Evolutionary conservation across 2,113 vertebrate genomes (phyloP).

Genomic region (Carettochelys insculpta): DNA sequence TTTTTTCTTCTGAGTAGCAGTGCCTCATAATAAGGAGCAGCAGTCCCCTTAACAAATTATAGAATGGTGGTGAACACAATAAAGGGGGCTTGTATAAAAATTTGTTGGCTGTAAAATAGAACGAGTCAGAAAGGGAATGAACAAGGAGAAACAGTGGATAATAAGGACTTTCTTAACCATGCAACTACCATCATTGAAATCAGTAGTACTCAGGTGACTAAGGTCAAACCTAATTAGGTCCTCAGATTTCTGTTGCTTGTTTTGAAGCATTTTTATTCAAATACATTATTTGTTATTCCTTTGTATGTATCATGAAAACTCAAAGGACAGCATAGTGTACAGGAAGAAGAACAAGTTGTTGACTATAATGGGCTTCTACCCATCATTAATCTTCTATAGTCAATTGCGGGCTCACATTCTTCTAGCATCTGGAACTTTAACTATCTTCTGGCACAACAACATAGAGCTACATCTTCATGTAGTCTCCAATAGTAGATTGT

Average conservation of each 20-base stretch:
- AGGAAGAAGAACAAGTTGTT: background rate
- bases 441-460: background rate
- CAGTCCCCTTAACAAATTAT: background rate
- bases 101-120: background rate
- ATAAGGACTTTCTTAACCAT: background rate
- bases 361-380: background rate
- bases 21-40: background rate
- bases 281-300: background rate
- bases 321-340: conserved; percentile 14
- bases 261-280: conserved; percentile 37
- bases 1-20: background rate
- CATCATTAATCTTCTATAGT: background rate
- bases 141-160: background rate
- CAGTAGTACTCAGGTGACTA: conserved; percentile 2
- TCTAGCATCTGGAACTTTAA: background rate
- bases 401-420: background rate
- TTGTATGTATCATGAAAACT: background rate
- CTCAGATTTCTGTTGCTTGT: conserved; percentile 17
- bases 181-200: background rate
- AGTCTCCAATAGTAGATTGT: background rate
- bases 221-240: background rate
- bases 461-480: background rate
- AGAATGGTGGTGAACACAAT: background rate
- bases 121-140: background rate
- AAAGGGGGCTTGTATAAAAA: background rate